Base-by-base conservation (phyloP, 2,113 vertebrate species). In the Alaudala cheleensis region DNA sequence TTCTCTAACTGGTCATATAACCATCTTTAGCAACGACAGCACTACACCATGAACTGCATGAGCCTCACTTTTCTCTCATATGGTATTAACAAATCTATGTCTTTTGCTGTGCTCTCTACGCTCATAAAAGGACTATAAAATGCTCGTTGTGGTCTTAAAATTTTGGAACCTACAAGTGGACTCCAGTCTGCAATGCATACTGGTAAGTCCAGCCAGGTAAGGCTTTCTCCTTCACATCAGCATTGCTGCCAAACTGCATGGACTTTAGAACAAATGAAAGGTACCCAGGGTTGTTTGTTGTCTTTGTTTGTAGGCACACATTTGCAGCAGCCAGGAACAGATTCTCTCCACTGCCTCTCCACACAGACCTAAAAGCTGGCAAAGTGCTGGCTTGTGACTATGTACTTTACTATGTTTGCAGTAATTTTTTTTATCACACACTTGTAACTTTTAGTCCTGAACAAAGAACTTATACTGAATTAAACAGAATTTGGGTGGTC, bases 1-100 rank as follows among this genome's bases (percentile, higher is more conserved):
- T 65, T 92, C n/a, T 80, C 57, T 69, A n/a, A 51, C 10, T 37
- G 14, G 12, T 10, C 28, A 47, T 10, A 6, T 42, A 21, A 66
- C 11, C 23, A 31, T 69, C 33, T 34, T 39, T 39, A 76, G 23
- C 25, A 50, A 53, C 53, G 45, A 53, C 45, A 83, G 22, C 39
- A 39, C 61, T 62, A 37, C 23, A 54, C 4, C 21, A 47, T 42
- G 24, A 31, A 34, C 8, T 1, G 1, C 26, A 18, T 0, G 0
- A 47, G 5, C 15, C n/a, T 31, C 17, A 47, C 3, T 1, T n/a
- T 62, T 44, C 14, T 76, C 5, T 65, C 45, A 13, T 2, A 3
- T 1, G 5, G 10, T 56, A 28, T 51, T 60, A 74, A 81, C 24
- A 69, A 42, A 29, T 9, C 6, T n/a, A 40, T 5, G 10, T 62